These are phyloP conservation scores for Dryococelus australis DNA, from an alignment of 2,888 invertebrate genomes.

Conservation along the genomic window DNA sequence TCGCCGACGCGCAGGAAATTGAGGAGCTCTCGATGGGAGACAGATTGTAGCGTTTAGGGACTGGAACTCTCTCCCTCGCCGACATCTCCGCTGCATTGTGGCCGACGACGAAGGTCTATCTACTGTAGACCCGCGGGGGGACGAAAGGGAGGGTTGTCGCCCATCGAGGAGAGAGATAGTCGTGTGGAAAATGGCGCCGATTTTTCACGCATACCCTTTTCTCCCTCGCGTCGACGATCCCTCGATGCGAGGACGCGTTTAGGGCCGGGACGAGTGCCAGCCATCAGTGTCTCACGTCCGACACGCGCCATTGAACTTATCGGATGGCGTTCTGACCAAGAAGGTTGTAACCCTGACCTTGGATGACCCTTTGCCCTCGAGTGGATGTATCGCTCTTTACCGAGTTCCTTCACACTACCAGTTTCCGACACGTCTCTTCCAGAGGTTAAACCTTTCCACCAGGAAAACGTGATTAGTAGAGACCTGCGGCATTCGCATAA, in stretches of 20 bases:
- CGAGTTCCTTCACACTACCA: too few relatives aligned
- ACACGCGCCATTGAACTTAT: not conserved
- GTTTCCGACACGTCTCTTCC: too few relatives aligned
- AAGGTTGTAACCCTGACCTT: not conserved
- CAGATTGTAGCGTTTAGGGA: not conserved
- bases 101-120: too few relatives aligned
- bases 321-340: not conserved
- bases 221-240: not conserved
- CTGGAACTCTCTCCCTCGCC: not conserved
- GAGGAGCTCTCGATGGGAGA: conserved; percentile 10
- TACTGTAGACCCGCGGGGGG: not conserved
- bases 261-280: not conserved
- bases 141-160: not conserved
- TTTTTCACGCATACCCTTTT: not conserved
- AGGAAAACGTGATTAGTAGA: too few relatives aligned
- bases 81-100: not conserved
- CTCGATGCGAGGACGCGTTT: not conserved
- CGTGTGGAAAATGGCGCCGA: conserved; percentile 16
- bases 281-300: not conserved
- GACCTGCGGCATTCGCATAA: too few relatives aligned
- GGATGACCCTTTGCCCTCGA: not conserved
- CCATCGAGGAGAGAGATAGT: conserved; percentile 9
- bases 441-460: too few relatives aligned
- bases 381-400: not conserved
- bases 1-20: not conserved